Evolutionary conservation across 2,113 vertebrate genomes (phyloP).

Genomic region (Mesocricetus auratus): DNA sequence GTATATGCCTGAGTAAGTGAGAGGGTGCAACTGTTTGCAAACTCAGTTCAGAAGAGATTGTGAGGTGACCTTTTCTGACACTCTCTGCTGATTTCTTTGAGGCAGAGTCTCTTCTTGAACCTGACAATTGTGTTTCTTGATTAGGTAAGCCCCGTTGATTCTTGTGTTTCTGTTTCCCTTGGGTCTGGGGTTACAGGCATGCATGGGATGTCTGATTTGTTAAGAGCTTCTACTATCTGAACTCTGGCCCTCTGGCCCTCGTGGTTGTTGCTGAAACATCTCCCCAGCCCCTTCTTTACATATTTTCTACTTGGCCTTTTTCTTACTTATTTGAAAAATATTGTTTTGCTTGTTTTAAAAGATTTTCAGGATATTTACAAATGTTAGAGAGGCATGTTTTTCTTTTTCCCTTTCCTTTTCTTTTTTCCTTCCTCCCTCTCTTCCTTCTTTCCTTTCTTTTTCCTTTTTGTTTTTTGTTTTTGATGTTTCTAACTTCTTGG

Average conservation of each 20-base stretch:
- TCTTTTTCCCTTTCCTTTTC: background rate
- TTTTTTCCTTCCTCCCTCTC: too few species aligned
- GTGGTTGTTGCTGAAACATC: background rate
- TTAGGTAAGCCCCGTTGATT: background rate
- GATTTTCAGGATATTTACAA: slow-evolving; percentile 37
- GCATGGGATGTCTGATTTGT: background rate
- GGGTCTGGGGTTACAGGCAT: background rate
- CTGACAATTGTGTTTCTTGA: background rate
- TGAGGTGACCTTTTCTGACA: background rate
- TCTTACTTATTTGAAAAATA: background rate
- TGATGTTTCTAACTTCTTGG: slow-evolving; percentile 51
- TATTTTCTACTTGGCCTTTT: slow-evolving; percentile 31
- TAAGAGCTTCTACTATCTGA: background rate
- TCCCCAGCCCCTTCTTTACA: background rate
- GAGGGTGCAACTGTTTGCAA: background rate
- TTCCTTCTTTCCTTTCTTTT: too few species aligned
- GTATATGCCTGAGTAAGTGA: background rate
- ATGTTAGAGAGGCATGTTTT: slow-evolving; percentile 28
- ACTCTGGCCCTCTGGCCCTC: background rate
- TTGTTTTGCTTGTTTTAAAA: slow-evolving; percentile 32
- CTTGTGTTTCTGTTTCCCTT: background rate
- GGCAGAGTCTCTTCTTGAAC: background rate
- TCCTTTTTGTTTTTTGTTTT: background rate
- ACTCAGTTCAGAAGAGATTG: background rate
- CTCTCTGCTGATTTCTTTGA: background rate